Base-by-base conservation (phyloP, 2,113 vertebrate species). In the Phasianus colchicus region DNA sequence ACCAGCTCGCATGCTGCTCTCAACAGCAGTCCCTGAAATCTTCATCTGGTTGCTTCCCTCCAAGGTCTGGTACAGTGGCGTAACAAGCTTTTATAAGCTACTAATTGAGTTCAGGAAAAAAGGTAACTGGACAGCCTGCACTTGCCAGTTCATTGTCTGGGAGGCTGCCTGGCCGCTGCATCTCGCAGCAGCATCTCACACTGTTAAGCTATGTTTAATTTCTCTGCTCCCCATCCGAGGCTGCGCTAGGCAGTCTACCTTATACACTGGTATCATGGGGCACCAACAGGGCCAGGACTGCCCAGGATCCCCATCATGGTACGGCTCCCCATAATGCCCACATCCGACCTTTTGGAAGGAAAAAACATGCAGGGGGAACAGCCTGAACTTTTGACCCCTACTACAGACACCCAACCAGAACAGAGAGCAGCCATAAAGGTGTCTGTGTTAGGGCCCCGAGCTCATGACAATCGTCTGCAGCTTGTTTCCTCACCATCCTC, bases 351-450 rank as follows among this genome's bases (percentile, higher is more conserved):
- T 84, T 80, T 40, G 38, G 61, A 64, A 16, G 85, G 91, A 93
- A 50, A 55, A 93, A 88, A 88, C 77, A 40, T 12, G 38, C 11
- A 85, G 89, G 80, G 79, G 91, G 73, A 88, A 96, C 86, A 86
- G 94, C 70, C 93, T 97, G 97, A 98, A 98, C 98, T 98, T 97
- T 98, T 98, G 98, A 98, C 98, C 98, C 81, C 89, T 1, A 11
- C 69, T 17, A 16, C 96, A 97, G 98, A 96, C 96, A 84, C 90
- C 88, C 92, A 96, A 88, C 92, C 89, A 94, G 96, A 52, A 69
- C 45, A 86, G 86, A 92, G 91, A 78, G 75, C 78, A 92, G 88
- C 66, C 89, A 79, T 95, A 95, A 96, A 97, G 96, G 96, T 97
- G 97, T 97, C 97, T 97, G 96, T 76, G 85, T 34, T 34, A 25